Evolutionary conservation across 2,888 invertebrate genomes (phyloP), one percentile per base, ranked within the genome.

Genomic region (Bembecia ichneumoniformis): DNA sequence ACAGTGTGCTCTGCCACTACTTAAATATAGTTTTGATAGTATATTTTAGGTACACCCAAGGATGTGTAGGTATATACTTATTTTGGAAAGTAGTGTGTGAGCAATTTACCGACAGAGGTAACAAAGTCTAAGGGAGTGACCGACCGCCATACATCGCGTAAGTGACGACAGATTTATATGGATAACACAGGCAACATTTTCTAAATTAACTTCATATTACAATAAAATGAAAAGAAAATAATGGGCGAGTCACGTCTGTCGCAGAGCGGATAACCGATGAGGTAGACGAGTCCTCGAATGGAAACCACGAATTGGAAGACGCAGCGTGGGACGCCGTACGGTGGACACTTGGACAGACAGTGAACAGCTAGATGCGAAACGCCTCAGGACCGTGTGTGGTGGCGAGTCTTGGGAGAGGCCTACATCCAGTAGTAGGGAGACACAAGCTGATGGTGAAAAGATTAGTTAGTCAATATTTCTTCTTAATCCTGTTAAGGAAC

Each of bases 81-180:
- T 28, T 11, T 40, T 5, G 13, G 13, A 40, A 40, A 10, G 40
- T 40, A 40, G 40, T 40, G 16, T 17, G 17, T 44, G 44, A 63
- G 66, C 71, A 64, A 71, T 74, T 64, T 66, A 64, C 48, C 65
- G 58, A 50, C 63, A 63, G 71, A 71, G 74, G 78, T 77, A 80
- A 78, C 78, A 66, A 74, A 74, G 68, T 76, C 71, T 68, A 66
- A 74, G 74, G 68, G 71, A 69, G 59, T 68, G 68, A 72, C 74
- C 70, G 65, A 65, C 71, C 72, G 66, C 71, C 61, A 66, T 74
- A 71, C 65, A 70, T 71, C 57, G 71, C 58, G 54, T 52, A 54
- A 55, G 35, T 49, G 49, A 45, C 50, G 66, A 34, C 35, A 28
- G 60, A 47, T 14, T 60, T 57, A 20, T 47, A 40, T 67, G 72